A percentile compares a stretch with the other conserved stretches of the same genome.
phyloP scores from a whole-genome alignment of 2,888 invertebrate genomes.

The Drosophila mimica region DNA sequence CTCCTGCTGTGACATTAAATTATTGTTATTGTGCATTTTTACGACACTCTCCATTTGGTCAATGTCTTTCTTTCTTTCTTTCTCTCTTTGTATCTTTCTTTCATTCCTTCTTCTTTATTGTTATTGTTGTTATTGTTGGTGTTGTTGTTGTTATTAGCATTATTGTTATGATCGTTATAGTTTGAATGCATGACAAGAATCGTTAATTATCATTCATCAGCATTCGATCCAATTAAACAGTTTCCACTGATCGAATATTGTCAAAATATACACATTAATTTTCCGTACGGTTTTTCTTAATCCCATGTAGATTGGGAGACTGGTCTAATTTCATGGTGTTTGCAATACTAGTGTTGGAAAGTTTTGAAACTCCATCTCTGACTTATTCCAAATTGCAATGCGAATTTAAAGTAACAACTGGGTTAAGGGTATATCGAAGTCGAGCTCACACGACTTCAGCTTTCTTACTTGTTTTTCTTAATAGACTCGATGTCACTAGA shows the following conservation, averaged over 20 bases:
- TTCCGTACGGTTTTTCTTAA: not conserved
- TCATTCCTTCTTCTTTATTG: conserved; percentile 3
- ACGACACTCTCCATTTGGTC: conserved; percentile 77
- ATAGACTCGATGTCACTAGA: not conserved
- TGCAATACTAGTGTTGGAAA: not conserved
- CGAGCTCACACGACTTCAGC: too few relatives aligned
- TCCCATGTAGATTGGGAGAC: too few relatives aligned
- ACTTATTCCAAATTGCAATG: not conserved
- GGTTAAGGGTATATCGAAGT: too few relatives aligned
- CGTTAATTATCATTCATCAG: conserved; percentile 30
- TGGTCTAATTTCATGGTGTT: not conserved
- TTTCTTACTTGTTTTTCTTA: too few relatives aligned
- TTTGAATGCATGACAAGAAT: conserved; percentile 18
- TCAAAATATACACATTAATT: not conserved
- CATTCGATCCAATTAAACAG: conserved; percentile 4
- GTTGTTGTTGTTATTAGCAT: conserved; percentile 20
- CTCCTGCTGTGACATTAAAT: conserved; percentile 85
- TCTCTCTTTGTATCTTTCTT: not conserved
- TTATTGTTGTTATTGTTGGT: conserved; percentile 16
- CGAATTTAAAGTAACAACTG: too few relatives aligned
- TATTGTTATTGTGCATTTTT: conserved; percentile 83
- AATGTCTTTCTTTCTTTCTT: conserved; percentile 26
- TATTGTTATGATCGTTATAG: conserved; percentile 30
- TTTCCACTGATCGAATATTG: not conserved
- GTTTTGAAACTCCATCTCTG: not conserved